Conservation (phyloP, 2,888 invertebrate genomes). For the Vanessa cardui region DNA sequence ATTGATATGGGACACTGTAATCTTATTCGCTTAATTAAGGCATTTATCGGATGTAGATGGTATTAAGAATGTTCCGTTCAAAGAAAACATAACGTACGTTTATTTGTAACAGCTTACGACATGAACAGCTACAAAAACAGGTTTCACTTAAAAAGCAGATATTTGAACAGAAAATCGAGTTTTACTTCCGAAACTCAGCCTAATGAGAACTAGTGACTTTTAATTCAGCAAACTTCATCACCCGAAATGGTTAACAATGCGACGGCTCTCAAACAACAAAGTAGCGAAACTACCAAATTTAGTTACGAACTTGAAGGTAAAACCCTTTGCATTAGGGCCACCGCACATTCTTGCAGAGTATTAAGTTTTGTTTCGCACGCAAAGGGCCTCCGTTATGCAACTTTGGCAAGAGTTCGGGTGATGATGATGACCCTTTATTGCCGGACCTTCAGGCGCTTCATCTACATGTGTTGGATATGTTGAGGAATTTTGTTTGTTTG, state of each 20-base stretch:
- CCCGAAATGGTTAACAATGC: conserved; percentile 25
- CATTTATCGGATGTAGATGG: too few relatives aligned
- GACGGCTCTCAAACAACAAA: conserved; percentile 28
- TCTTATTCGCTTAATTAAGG: too few relatives aligned
- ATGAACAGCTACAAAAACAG: neutral
- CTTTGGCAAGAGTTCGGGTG: conserved; percentile 51
- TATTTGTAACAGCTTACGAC: neutral
- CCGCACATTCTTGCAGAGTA: conserved; percentile 62
- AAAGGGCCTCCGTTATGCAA: conserved; percentile 46
- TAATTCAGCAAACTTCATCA: conserved; percentile 24
- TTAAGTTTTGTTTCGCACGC: conserved; percentile 62
- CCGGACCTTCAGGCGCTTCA: conserved; percentile 27
- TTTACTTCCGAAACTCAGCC: conserved; percentile 11
- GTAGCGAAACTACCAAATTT: conserved; percentile 27
- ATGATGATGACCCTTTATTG: conserved; percentile 56
- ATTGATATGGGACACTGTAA: too few relatives aligned
- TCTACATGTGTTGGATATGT: neutral
- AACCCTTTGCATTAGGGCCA: conserved; percentile 39
- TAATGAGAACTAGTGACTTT: conserved; percentile 19
- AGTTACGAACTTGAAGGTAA: conserved; percentile 28
- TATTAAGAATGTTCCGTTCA: neutral
- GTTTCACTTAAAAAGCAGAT: neutral
- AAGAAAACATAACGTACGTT: neutral
- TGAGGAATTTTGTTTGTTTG: neutral
- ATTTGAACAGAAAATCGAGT: neutral